A percentile compares a stretch with the other conserved stretches of the same genome.
These are phyloP conservation scores for Hylaea fasciaria DNA, from an alignment of 2,888 invertebrate genomes.

Conservation along the genomic window DNA sequence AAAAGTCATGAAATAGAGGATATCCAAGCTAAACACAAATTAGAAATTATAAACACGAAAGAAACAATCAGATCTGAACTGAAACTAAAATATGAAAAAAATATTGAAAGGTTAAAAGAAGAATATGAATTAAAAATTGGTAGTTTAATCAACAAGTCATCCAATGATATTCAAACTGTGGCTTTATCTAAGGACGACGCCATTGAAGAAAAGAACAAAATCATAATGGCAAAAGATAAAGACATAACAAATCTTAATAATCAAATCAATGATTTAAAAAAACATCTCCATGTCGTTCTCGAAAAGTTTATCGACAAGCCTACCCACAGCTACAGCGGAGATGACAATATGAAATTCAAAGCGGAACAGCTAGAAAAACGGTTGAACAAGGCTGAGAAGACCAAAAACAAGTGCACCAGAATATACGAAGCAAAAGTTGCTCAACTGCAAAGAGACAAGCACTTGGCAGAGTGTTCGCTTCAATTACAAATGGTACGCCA, in stretches of 20 bases:
- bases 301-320: slow-evolving; percentile 59
- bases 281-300: slow-evolving; percentile 56
- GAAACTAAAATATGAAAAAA: slow-evolving; percentile 57
- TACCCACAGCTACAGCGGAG: slow-evolving; percentile 47
- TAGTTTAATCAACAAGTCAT: slow-evolving; percentile 51
- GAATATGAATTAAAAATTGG: slow-evolving; percentile 57
- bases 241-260: slow-evolving; percentile 60
- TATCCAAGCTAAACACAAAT: slow-evolving; percentile 61
- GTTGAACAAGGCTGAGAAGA: slow-evolving; percentile 68
- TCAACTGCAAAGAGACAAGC: slow-evolving; percentile 69
- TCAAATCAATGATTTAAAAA: slow-evolving; percentile 62
- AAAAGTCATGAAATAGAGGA: slow-evolving; percentile 68
- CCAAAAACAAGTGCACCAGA: slow-evolving; percentile 62
- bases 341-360: slow-evolving; percentile 53
- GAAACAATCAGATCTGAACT: slow-evolving; percentile 58
- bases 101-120: slow-evolving; percentile 58
- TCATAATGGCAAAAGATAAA: slow-evolving; percentile 58
- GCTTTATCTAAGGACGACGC: slow-evolving; percentile 50
- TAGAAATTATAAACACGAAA: slow-evolving; percentile 63
- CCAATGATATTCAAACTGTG: slow-evolving; percentile 50
- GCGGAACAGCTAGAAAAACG: slow-evolving; percentile 66
- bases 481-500: slow-evolving; percentile 73
- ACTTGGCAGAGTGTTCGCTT: slow-evolving; percentile 69
- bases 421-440: slow-evolving; percentile 67
- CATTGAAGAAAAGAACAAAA: slow-evolving; percentile 59